phyloP scores from a whole-genome alignment of 2,888 invertebrate genomes.

The Microdon myrmicae region DNA sequence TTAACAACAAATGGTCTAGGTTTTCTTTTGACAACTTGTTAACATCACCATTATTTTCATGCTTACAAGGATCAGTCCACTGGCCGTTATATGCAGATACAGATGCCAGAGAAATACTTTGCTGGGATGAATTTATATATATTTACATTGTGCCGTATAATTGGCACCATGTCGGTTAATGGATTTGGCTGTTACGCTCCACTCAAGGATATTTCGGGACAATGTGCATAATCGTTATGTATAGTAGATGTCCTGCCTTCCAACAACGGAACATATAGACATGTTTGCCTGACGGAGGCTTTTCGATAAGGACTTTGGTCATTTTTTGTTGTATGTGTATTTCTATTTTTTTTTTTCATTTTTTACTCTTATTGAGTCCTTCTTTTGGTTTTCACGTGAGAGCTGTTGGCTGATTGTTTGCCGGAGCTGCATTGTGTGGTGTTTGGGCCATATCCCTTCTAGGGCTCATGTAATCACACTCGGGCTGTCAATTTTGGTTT shows the following conservation, averaged over 20 bases:
- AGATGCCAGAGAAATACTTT: too few relatives aligned
- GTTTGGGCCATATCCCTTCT: constrained; percentile 21
- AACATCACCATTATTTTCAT: too few relatives aligned
- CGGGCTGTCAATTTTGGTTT: constrained; percentile 42
- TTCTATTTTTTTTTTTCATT: constrained; percentile 2
- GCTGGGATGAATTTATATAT: constrained; percentile 40
- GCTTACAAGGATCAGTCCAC: too few relatives aligned
- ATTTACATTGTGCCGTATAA: constrained; percentile 43
- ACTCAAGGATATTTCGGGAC: constrained; percentile 44
- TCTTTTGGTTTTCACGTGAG: constrained; percentile 6
- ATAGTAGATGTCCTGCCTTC: constrained; percentile 4
- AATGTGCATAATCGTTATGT: constrained; percentile 18
- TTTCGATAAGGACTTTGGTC: too few relatives aligned
- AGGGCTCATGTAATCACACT: constrained; percentile 33
- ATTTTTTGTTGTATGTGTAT: too few relatives aligned
- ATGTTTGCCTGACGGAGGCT: too few relatives aligned
- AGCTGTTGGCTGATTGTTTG: constrained; percentile 27
- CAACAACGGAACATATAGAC: constrained; percentile 38
- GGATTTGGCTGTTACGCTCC: constrained; percentile 33
- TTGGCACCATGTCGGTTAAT: constrained; percentile 52
- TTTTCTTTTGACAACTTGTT: constrained; percentile 15
- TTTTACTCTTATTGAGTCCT: neutral
- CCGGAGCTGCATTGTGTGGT: constrained; percentile 15
- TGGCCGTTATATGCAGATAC: constrained; percentile 27
- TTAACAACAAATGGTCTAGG: constrained; percentile 1